Conservation (phyloP, 1,140 invertebrate species). For the Diabrotica undecimpunctata region DNA sequence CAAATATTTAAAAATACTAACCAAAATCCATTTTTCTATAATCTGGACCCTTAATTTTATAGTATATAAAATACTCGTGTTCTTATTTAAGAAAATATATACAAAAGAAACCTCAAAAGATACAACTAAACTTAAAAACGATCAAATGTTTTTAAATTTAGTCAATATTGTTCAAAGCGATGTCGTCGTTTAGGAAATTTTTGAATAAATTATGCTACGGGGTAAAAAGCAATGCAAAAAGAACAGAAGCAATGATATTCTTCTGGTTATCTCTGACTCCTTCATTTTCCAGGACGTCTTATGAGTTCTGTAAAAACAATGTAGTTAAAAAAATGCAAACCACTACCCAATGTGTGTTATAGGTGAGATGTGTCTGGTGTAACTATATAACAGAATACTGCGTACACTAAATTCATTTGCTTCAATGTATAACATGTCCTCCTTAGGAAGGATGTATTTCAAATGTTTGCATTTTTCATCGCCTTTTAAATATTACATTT, state of each 20-base stretch:
- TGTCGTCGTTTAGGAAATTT: neutral
- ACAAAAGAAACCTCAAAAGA: neutral
- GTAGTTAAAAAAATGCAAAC: conserved; percentile 38
- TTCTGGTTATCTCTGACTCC: conserved; percentile 4
- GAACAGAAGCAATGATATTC: conserved; percentile 23
- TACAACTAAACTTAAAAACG: neutral
- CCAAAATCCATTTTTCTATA: too few relatives aligned
- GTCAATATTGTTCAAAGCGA: too few relatives aligned
- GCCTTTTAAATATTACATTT: too few relatives aligned
- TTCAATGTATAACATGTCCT: too few relatives aligned
- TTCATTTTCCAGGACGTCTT: conserved; percentile 11
- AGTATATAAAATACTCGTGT: neutral
- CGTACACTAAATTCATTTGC: too few relatives aligned
- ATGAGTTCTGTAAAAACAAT: conserved; percentile 21
- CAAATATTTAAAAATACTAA: too few relatives aligned
- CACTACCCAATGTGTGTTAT: conserved; percentile 37
- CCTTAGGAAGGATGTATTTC: too few relatives aligned
- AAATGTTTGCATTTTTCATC: too few relatives aligned
- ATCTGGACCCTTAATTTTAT: neutral
- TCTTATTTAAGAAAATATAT: neutral
- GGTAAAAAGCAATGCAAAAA: conserved; percentile 18
- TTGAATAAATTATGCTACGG: conserved; percentile 14
- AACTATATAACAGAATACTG: neutral
- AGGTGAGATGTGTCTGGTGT: conserved; percentile 20
- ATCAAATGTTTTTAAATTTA: too few relatives aligned